Conservation (phyloP, 2,888 invertebrate species). For the Eilema sororculum region DNA sequence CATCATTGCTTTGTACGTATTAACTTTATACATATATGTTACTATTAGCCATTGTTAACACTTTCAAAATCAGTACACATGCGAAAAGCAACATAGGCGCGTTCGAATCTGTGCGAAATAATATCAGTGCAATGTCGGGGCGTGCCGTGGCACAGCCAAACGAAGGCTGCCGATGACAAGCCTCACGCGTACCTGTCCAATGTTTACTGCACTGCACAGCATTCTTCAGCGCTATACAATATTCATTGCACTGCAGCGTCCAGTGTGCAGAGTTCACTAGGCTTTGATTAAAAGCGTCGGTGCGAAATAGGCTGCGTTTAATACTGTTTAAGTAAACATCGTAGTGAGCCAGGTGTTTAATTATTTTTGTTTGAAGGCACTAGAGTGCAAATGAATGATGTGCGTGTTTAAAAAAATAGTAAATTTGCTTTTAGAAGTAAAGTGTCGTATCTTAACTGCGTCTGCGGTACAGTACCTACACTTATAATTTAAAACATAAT, state of each 20-base stretch:
- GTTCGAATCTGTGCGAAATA: not conserved
- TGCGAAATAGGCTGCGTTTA: constrained; percentile 18
- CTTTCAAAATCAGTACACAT: not conserved
- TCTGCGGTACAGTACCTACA: too few species aligned
- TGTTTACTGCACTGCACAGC: constrained; percentile 14
- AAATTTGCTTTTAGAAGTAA: not conserved
- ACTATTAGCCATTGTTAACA: not conserved
- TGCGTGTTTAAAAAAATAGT: not conserved
- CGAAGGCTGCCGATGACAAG: constrained; percentile 37
- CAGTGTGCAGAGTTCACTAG: constrained; percentile 5
- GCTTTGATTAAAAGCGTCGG: constrained; percentile 24
- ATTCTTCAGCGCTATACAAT: constrained; percentile 1
- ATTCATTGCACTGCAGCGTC: constrained; percentile 9
- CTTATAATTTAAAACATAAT: too few species aligned
- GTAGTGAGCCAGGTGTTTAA: not conserved
- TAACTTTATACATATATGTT: not conserved
- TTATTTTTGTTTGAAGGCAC: not conserved
- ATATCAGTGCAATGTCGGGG: constrained; percentile 15
- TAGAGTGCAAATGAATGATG: not conserved
- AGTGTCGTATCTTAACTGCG: too few species aligned
- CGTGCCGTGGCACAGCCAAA: constrained; percentile 27
- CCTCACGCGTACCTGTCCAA: constrained; percentile 27
- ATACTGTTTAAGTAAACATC: constrained; percentile 20
- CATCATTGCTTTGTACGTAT: not conserved
- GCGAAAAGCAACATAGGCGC: not conserved